These are phyloP conservation scores for Ptychochromis oligacanthus DNA, from an alignment of 2,113 vertebrate species.

Conservation along the genomic window DNA sequence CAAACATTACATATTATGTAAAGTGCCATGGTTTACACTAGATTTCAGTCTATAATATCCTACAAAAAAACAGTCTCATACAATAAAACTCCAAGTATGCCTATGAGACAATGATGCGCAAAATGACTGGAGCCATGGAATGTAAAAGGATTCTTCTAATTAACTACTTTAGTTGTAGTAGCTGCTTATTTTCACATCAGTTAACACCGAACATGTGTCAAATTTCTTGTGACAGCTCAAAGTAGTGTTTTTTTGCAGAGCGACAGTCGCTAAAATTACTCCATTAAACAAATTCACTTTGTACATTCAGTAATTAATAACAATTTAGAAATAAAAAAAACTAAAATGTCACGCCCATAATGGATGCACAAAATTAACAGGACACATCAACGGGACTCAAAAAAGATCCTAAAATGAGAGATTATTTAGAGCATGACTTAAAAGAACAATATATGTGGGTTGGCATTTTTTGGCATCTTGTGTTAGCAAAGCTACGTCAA, in stretches of 20 bases:
- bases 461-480: neutral
- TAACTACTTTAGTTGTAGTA: neutral
- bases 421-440: neutral
- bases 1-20: neutral
- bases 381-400: neutral
- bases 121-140: neutral
- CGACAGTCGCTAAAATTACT: neutral
- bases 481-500: neutral
- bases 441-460: neutral
- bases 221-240: conserved; percentile 1
- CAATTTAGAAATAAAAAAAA: neutral
- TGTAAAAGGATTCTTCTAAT: neutral
- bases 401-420: neutral
- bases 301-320: neutral
- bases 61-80: neutral
- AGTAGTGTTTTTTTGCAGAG: neutral
- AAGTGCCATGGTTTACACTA: too few relatives aligned
- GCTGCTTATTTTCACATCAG: neutral
- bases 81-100: neutral
- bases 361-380: neutral
- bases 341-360: neutral
- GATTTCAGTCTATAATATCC: neutral
- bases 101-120: neutral
- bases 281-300: neutral
- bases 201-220: neutral